phyloP scores from a whole-genome alignment of 2,797 vertebrate genomes.

The Xenopus petersii region DNA sequence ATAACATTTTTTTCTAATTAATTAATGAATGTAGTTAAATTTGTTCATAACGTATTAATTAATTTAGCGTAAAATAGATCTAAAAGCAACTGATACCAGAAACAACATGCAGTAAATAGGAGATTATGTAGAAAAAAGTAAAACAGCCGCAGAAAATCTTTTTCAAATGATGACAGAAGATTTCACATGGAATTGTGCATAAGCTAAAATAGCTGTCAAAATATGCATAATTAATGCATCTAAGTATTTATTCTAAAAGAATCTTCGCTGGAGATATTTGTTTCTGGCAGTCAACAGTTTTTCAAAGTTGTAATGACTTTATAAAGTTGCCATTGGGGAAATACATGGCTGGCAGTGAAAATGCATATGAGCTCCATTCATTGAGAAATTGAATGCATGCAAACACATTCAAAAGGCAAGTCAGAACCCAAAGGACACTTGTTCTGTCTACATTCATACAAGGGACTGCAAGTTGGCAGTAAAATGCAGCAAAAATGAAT shows the following conservation, averaged over 20 bases:
- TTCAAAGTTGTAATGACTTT: constrained; percentile 43
- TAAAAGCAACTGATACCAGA: too few species aligned
- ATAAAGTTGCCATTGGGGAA: constrained; percentile 32
- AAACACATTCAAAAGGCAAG: constrained; percentile 20
- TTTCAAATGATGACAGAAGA: constrained; percentile 26
- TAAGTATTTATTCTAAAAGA: constrained; percentile 41
- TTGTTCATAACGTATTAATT: too few species aligned
- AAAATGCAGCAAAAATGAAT: background rate
- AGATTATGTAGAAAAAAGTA: constrained; percentile 14
- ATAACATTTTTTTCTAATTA: too few species aligned
- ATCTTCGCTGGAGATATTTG: constrained; percentile 16
- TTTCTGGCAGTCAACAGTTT: constrained; percentile 43
- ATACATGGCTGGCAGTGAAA: constrained; percentile 33
- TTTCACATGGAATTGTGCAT: constrained; percentile 5
- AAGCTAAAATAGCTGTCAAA: constrained; percentile 31
- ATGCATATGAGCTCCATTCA: constrained; percentile 33
- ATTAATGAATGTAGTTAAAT: too few species aligned
- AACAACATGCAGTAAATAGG: constrained; percentile 1
- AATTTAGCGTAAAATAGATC: too few species aligned
- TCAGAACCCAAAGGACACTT: constrained; percentile 1
- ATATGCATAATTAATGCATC: constrained; percentile 43
- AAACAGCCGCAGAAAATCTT: constrained; percentile 20
- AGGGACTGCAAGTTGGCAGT: background rate
- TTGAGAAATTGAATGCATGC: constrained; percentile 13
- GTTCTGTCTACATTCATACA: background rate